phyloP scores from a whole-genome alignment of 2,113 vertebrate genomes.

The Hyaena hyaena region DNA sequence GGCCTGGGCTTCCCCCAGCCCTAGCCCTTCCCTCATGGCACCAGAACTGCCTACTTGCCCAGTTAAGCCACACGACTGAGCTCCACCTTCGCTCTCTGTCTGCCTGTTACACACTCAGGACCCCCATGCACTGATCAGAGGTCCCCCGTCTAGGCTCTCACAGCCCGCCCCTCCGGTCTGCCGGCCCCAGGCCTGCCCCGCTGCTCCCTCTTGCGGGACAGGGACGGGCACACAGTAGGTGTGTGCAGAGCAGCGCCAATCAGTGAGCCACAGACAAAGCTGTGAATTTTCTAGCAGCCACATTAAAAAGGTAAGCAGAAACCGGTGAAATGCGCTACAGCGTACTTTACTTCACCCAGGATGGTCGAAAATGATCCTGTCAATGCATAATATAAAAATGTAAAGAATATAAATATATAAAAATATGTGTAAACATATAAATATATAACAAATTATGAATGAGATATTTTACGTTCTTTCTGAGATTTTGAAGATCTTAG shows the following conservation, averaged over 20 bases:
- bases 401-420: too few species aligned
- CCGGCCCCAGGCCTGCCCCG: neutral
- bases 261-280: too few species aligned
- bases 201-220: neutral
- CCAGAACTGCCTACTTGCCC: neutral
- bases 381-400: neutral
- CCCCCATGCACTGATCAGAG: accelerated
- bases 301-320: neutral
- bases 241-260: neutral
- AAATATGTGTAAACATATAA: too few species aligned
- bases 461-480: neutral
- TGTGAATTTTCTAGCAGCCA: too few species aligned
- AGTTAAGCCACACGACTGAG: neutral
- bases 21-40: accelerated
- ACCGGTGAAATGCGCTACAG: neutral
- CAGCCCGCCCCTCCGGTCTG: neutral
- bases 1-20: accelerated
- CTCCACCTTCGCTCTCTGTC: neutral
- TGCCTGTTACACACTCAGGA: neutral
- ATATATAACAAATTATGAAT: neutral
- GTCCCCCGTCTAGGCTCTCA: neutral
- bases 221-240: neutral
- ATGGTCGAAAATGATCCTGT: accelerated
- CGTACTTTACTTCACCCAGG: neutral
- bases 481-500: neutral